Evolutionary conservation across 2,888 invertebrate species (phyloP).

Genomic region (Nezara viridula): DNA sequence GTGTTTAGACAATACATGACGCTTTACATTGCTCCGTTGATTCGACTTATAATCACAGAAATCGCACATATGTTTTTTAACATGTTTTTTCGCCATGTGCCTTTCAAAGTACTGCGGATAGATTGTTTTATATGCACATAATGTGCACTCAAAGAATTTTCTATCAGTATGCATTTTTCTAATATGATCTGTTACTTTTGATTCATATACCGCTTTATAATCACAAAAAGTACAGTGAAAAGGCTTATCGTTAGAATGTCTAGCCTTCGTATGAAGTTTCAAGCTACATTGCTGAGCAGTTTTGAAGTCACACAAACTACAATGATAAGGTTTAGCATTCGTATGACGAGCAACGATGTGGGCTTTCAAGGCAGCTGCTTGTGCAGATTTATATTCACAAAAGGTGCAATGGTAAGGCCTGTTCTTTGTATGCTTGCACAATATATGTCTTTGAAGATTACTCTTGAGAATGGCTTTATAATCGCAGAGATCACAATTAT

Average conservation of each 20-base stretch:
- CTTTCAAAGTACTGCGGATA: slow-evolving; percentile 41
- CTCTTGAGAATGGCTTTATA: neutral
- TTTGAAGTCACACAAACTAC: neutral
- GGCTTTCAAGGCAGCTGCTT: neutral
- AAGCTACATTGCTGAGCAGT: neutral
- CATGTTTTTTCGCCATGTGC: slow-evolving; percentile 17
- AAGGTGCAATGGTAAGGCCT: neutral
- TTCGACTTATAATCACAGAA: slow-evolving; percentile 43
- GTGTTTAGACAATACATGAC: slow-evolving; percentile 19
- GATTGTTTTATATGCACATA: slow-evolving; percentile 43
- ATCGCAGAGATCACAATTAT: slow-evolving; percentile 16
- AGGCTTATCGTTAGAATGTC: neutral
- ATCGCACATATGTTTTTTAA: neutral
- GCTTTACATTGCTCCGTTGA: slow-evolving; percentile 45
- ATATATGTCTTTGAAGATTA: neutral
- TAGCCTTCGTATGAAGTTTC: neutral
- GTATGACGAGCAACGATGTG: neutral
- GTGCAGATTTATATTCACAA: neutral
- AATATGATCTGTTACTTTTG: neutral
- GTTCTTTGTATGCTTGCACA: neutral
- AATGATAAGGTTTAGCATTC: neutral
- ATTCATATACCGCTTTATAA: neutral
- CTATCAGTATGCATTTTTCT: slow-evolving; percentile 9
- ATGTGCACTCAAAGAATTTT: slow-evolving; percentile 7
- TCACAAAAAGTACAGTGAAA: neutral